A percentile compares a stretch with the other conserved stretches of the same genome.
phyloP scores from a whole-genome alignment of 2,888 invertebrate genomes.

The Flexamia atlantica region DNA sequence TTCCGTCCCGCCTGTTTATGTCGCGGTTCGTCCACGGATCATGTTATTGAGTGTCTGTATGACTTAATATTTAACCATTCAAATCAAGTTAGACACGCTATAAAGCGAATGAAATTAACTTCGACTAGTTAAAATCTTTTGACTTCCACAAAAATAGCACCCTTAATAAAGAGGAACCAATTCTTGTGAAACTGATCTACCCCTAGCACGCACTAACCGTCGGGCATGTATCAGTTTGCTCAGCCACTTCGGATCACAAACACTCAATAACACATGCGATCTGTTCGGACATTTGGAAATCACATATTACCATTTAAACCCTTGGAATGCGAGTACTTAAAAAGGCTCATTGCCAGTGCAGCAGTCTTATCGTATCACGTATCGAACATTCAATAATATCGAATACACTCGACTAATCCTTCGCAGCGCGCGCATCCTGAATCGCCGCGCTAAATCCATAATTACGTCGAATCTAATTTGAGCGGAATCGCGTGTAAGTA shows the following conservation, averaged over 20 bases:
- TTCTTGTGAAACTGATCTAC: too few species aligned
- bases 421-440: neutral
- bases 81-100: too few species aligned
- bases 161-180: too few species aligned
- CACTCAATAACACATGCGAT: neutral
- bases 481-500: slow-evolving; percentile 29
- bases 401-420: neutral
- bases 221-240: too few species aligned
- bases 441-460: slow-evolving; percentile 11
- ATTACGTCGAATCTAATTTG: slow-evolving; percentile 40
- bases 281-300: neutral
- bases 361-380: slow-evolving; percentile 37
- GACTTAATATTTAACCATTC: too few species aligned
- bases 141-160: too few species aligned
- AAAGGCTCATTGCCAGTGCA: neutral
- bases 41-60: too few species aligned
- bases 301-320: neutral
- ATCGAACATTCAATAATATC: slow-evolving; percentile 19
- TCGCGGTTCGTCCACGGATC: neutral
- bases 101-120: too few species aligned
- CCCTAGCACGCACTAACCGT: too few species aligned
- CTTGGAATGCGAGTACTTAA: neutral
- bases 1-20: neutral
- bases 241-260: too few species aligned
- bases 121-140: too few species aligned